These are phyloP conservation scores for Martes martes DNA, from an alignment of 2,113 vertebrate species.

Conservation along the genomic window DNA sequence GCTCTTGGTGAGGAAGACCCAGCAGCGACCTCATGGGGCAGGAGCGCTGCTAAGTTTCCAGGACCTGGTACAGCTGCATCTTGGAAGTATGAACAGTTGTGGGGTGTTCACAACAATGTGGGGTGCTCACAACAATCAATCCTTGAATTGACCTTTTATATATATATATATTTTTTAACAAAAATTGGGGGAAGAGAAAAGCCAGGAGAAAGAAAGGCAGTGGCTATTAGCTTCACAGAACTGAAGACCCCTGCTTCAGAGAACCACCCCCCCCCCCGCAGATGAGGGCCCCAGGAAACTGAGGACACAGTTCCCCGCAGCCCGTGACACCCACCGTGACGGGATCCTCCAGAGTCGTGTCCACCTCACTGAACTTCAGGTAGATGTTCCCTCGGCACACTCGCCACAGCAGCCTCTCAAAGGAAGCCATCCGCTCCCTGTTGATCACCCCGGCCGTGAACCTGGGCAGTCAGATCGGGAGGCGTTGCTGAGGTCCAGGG, in stretches of 20 bases:
- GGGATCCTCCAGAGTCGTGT: conserved; percentile 82
- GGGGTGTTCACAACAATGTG: background rate
- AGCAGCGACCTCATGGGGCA: fast-evolving
- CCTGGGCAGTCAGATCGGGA: conserved; percentile 64
- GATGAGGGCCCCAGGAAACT: background rate
- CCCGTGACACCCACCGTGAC: conserved; percentile 79
- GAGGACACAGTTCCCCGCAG: background rate
- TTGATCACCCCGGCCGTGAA: conserved; percentile 86
- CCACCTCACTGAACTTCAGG: conserved; percentile 85
- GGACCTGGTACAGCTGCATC: background rate
- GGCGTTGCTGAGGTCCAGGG: background rate
- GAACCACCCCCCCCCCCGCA: fast-evolving
- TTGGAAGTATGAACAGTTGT: background rate
- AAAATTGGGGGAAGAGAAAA: background rate
- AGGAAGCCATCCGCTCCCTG: conserved; percentile 85
- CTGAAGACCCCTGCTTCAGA: background rate
- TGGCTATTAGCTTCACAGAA: background rate
- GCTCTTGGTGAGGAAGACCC: background rate
- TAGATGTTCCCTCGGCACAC: conserved; percentile 88
- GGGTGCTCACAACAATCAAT: background rate
- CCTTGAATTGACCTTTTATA: background rate
- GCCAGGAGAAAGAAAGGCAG: background rate
- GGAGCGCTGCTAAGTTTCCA: background rate
- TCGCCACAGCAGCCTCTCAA: conserved; percentile 86
- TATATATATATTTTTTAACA: background rate